Conservation (phyloP, 2,888 invertebrate genomes). For the Deladenus siricidicola region DNA sequence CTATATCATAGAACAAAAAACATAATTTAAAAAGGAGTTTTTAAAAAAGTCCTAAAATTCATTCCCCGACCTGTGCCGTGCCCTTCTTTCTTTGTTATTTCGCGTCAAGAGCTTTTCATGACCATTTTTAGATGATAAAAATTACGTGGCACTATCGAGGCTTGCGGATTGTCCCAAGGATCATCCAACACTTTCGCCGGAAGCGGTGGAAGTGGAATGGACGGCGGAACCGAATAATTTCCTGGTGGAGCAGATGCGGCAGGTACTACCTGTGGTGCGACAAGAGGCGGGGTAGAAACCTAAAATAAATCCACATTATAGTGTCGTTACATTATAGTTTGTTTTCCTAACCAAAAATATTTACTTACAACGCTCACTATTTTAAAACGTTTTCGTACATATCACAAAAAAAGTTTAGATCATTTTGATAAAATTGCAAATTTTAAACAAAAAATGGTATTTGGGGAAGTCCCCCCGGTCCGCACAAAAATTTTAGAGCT, state of each 20-base stretch:
- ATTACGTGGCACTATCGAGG: conserved; percentile 10
- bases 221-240: conserved; percentile 57
- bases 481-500: neutral
- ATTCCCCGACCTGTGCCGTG: no score
- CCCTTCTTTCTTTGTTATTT: neutral
- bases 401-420: neutral
- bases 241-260: conserved; percentile 12
- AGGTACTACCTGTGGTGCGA: conserved; percentile 2
- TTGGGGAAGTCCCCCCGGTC: neutral
- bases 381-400: no score
- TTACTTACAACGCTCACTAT: no score
- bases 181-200: conserved; percentile 61
- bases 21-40: no score
- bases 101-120: no score
- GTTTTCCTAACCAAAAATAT: no score
- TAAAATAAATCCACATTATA: conserved; percentile 10
- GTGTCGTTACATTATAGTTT: no score
- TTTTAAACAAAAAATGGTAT: neutral
- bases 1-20: no score
- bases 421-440: no score
- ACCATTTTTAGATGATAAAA: neutral
- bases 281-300: conserved; percentile 7
- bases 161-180: conserved; percentile 28
- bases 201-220: conserved; percentile 64
- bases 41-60: no score